These are phyloP conservation scores for Manis javanica DNA, from an alignment of 2,797 vertebrate genomes.

Conservation along the genomic window DNA sequence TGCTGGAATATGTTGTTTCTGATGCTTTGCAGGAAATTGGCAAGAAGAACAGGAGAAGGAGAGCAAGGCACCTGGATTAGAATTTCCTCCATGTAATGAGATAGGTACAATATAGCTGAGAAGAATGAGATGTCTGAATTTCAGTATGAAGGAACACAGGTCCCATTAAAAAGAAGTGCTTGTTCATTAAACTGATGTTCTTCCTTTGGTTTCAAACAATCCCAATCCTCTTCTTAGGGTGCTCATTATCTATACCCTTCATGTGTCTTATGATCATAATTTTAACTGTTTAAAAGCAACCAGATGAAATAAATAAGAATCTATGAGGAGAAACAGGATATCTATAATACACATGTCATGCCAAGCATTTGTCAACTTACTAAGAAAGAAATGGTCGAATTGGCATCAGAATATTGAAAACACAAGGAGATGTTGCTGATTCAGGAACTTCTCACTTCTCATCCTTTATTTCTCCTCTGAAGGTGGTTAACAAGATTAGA, in stretches of 20 bases:
- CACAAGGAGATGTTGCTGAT: background rate
- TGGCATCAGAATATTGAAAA: background rate
- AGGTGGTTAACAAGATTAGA: background rate
- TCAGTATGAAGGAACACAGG: background rate
- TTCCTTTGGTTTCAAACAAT: background rate
- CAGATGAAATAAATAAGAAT: background rate
- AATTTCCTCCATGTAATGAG: background rate
- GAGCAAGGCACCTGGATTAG: background rate
- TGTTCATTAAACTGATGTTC: background rate
- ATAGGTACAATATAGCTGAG: background rate
- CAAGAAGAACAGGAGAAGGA: background rate
- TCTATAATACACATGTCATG: background rate
- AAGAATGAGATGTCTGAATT: background rate
- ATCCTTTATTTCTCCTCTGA: constrained; percentile 16
- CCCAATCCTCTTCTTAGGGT: background rate
- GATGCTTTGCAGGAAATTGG: background rate
- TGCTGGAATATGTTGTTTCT: background rate
- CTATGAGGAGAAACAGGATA: background rate
- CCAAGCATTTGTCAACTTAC: background rate
- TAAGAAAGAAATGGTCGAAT: background rate
- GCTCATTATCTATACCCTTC: background rate
- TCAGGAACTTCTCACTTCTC: background rate
- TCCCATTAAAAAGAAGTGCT: background rate
- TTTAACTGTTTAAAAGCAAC: background rate
- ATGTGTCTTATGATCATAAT: background rate